These are phyloP conservation scores for Choloepus didactylus DNA, from an alignment of 2,797 vertebrate genomes.

Conservation along the genomic window DNA sequence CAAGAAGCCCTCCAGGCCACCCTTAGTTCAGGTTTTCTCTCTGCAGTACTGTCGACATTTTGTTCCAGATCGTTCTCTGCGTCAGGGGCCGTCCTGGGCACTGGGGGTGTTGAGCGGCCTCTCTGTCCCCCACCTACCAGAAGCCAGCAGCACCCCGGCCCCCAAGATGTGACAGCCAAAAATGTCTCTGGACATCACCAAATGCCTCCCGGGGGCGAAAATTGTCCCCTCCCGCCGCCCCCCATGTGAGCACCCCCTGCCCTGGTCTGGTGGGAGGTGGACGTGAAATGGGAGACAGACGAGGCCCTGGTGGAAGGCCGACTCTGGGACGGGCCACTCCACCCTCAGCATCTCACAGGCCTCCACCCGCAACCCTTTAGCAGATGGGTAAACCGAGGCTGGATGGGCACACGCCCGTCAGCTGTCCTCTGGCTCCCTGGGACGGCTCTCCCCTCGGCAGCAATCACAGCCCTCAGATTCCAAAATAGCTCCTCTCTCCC, in stretches of 20 bases:
- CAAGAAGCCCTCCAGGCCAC: neutral
- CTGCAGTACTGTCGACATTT: accelerated
- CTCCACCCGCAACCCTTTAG: neutral
- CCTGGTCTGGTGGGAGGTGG: neutral
- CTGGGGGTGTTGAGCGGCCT: neutral
- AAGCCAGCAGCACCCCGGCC: neutral
- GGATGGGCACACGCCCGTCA: neutral
- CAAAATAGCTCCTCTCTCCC: slow-evolving; percentile 83
- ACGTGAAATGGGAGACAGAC: neutral
- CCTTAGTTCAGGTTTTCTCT: neutral
- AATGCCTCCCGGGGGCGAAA: neutral
- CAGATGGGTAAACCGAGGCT: neutral
- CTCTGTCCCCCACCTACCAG: neutral
- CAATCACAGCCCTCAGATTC: slow-evolving; percentile 83
- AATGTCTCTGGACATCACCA: neutral
- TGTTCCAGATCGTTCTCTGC: neutral
- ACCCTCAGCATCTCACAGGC: too few relatives aligned
- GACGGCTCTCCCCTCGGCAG: neutral
- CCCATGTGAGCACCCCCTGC: neutral
- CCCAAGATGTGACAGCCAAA: neutral
- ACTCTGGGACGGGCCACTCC: too few relatives aligned
- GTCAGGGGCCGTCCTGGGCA: neutral
- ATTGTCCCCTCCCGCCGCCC: neutral
- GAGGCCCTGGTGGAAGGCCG: too few relatives aligned
- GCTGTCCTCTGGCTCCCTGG: neutral